Evolutionary conservation across 2,888 invertebrate species (phyloP), one percentile per base, ranked within the genome.

Genomic region (Ormia ochracea): DNA sequence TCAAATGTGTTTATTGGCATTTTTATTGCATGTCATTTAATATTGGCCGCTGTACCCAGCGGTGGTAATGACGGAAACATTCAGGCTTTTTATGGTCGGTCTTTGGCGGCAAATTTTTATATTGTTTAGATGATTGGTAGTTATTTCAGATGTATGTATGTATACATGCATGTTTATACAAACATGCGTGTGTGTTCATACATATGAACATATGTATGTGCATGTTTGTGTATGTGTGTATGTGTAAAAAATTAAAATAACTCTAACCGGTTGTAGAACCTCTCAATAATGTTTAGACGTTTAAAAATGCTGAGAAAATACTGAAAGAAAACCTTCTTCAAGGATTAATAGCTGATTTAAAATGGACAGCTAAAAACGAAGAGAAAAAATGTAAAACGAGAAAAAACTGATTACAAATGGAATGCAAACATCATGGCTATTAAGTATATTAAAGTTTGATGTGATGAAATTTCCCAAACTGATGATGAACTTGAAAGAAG

Each of bases 11-110:
- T 76, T 66, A 72, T 68, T 76, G 80, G 68, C 76, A 73, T 80
- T 80, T 80, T 80, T 80, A 80, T 76, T 80, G 80, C 80, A 80
- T 80, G 80, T 73, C 76, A 80, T 80, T 80, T 80, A 76, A 76
- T 73, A 73, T 75, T 77, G 76, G 63, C 56, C 54, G 56, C 54
- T 21, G 31, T 77, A 70, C 69, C 63, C 76, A 66, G 73, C 63
- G 74, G 69, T 74, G 74, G 69, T 70, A 70, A 70, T 79, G 79
- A 75, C 36, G 69, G 74, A 65, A 79, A 74, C 50, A 75, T 75
- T 65, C 75, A 70, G n/a, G 70, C 61, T 61, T 73, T 66, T 73
- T 73, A 58, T 70, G 50, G 45, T 72, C 72, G 50, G 45, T 72
- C 72, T 59, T 72, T 80, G 80, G 76, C 80, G 80, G 76, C 76